These are phyloP conservation scores for Ischnura elegans DNA, from an alignment of 2,888 invertebrate genomes.

Conservation along the genomic window DNA sequence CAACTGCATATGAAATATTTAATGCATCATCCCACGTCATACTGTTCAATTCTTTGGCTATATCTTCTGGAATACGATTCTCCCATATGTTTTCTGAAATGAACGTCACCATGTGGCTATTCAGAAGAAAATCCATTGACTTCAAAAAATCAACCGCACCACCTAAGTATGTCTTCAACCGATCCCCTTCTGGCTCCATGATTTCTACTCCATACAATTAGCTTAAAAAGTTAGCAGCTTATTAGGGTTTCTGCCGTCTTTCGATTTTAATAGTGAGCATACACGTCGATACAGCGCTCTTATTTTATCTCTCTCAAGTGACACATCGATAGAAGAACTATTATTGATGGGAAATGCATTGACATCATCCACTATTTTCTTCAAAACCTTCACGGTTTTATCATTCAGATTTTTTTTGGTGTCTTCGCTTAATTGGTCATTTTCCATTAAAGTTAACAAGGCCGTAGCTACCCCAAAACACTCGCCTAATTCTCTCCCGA, in stretches of 20 bases:
- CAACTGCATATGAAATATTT: constrained; percentile 68
- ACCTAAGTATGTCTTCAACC: constrained; percentile 76
- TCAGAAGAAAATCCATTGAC: constrained; percentile 83
- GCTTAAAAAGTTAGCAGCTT: constrained; percentile 75
- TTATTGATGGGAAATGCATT: constrained; percentile 84
- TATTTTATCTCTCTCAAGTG: constrained; percentile 82
- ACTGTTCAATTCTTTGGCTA: constrained; percentile 80
- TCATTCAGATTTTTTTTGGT: constrained; percentile 76
- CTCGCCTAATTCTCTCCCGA: constrained; percentile 89
- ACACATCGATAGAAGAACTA: constrained; percentile 83
- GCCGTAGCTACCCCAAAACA: constrained; percentile 83
- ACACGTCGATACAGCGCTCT: constrained; percentile 85
- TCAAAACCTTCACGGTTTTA: constrained; percentile 80
- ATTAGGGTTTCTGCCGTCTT: constrained; percentile 74
- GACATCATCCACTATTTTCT: constrained; percentile 82
- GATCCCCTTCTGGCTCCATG: background rate
- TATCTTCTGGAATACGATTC: constrained; percentile 80
- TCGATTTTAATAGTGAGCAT: constrained; percentile 82
- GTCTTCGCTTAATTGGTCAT: constrained; percentile 60
- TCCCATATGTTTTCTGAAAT: constrained; percentile 85
- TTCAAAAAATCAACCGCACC: constrained; percentile 80
- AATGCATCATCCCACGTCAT: constrained; percentile 69
- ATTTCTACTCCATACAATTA: constrained; percentile 57
- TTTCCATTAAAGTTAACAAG: constrained; percentile 76
- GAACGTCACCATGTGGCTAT: constrained; percentile 89